phyloP scores from a whole-genome alignment of 2,888 invertebrate species.

The Amblyteles armatorius region DNA sequence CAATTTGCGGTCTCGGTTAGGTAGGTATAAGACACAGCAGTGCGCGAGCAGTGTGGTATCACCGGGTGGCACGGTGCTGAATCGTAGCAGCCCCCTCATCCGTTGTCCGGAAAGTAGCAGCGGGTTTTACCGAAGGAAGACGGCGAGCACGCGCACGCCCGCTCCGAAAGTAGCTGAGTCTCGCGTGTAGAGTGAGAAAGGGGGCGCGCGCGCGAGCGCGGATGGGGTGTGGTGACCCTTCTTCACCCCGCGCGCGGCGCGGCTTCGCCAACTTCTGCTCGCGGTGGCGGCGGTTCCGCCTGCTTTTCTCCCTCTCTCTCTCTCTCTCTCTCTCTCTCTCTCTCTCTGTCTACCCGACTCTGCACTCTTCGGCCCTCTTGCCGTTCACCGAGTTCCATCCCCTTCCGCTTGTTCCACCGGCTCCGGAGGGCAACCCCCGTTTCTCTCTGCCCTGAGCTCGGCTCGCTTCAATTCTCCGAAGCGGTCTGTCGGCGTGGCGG shows the following conservation, averaged over 20 bases:
- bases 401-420: neutral
- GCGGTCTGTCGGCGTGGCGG: slow-evolving; percentile 47
- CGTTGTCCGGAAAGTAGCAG: slow-evolving; percentile 44
- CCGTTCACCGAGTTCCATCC: slow-evolving; percentile 19
- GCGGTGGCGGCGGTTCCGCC: slow-evolving; percentile 34
- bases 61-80: slow-evolving; percentile 77
- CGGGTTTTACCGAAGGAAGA: slow-evolving; percentile 57
- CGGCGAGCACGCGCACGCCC: slow-evolving; percentile 61
- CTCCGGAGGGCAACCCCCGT: slow-evolving; percentile 21
- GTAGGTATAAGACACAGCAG: slow-evolving; percentile 64
- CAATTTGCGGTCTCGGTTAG: slow-evolving; percentile 72
- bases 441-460: slow-evolving; percentile 36
- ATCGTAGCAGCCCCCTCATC: slow-evolving; percentile 65
- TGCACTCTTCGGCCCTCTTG: slow-evolving; percentile 49
- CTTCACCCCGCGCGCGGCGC: slow-evolving; percentile 4
- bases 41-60: slow-evolving; percentile 74
- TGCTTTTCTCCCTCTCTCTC: no score
- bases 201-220: slow-evolving; percentile 44
- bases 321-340: neutral
- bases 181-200: slow-evolving; percentile 56
- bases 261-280: slow-evolving; percentile 40
- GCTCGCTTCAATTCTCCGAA: slow-evolving; percentile 71
- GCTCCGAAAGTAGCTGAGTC: slow-evolving; percentile 67
- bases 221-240: slow-evolving; percentile 44
- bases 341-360: slow-evolving; percentile 48